Evolutionary conservation across 2,113 vertebrate species (phyloP), one percentile per base, ranked within the genome.

Genomic region (Cynoglossus semilaevis): DNA sequence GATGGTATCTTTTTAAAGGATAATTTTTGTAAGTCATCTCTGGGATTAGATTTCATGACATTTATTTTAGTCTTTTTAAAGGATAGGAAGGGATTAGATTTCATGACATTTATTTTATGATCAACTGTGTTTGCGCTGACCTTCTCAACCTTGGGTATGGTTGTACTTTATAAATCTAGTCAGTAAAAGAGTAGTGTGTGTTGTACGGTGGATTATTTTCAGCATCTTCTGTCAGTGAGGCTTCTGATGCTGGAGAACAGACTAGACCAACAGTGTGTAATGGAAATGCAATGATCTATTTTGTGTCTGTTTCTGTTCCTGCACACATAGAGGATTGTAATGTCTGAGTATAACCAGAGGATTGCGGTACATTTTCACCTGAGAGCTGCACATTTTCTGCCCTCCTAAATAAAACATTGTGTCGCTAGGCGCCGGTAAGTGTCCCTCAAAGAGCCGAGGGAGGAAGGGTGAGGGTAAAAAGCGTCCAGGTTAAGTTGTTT

Each of bases 401-500:
- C 80, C 67, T 80, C 79, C 79, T 83, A 81, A 88, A 89, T 89
- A 86, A 89, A 87, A 86, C 75, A 86, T 85, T 9, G 62, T 87
- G 88, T 89, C 83, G 72, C 83, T 74, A 76, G 85, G 86, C 86
- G 76, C 86, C 83, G 72, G 77, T 86, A 85, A 87, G 81, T 86
- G 88, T 89, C 81, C 87, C 85, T 87, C 74, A 76, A 83, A 84
- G 80, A 81, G 79, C 80, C 41, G 34, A 72, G 80, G 77, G 80
- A 77, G 75, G 76, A 76, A 77, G 81, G 77, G 72, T 48, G 63
- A 75, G 84, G 74, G 71, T 79, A 87, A 83, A 87, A 84, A 88
- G 86, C 88, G 85, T 84, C 79, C 87, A 91, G 91, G 91, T 92
- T 92, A 92, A 92, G 91, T 89, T 91, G 89, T 91, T 91, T 91